Conservation (phyloP, 2,888 invertebrate species). For the Drosophila anomalata region DNA sequence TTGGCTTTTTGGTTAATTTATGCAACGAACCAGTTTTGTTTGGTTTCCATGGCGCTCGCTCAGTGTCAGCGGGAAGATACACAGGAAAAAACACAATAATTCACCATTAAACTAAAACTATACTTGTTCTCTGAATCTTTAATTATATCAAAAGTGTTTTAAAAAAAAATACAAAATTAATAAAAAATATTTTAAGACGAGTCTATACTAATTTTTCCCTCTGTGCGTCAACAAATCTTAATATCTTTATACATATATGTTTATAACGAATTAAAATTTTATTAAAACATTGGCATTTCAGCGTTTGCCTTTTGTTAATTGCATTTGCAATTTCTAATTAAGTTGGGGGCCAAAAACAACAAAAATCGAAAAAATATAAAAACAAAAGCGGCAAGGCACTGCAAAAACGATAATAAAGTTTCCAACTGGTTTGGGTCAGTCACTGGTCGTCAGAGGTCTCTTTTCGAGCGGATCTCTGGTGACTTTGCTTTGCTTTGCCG, state of each 20-base stretch:
- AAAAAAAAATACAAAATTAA: neutral
- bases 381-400: conserved; percentile 18
- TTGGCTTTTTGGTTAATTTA: conserved; percentile 73
- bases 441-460: conserved; percentile 37
- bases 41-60: conserved; percentile 55
- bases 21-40: conserved; percentile 82
- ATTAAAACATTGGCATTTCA: conserved; percentile 53
- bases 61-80: conserved; percentile 36
- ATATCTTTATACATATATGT: conserved; percentile 15
- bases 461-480: conserved; percentile 29
- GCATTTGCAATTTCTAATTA: conserved; percentile 78
- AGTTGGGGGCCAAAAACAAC: conserved; percentile 54
- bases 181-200: neutral
- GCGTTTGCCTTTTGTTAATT: conserved; percentile 61
- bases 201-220: neutral
- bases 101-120: neutral
- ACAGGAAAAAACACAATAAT: conserved; percentile 5
- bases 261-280: conserved; percentile 50
- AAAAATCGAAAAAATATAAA: conserved; percentile 13
- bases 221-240: neutral
- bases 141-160: neutral
- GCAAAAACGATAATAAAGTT: conserved; percentile 34
- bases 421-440: conserved; percentile 53
- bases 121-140: too few species aligned
- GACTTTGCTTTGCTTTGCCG: conserved; percentile 63